Evolutionary conservation across 2,888 invertebrate species (phyloP).

Genomic region (Campaea margaritaria): DNA sequence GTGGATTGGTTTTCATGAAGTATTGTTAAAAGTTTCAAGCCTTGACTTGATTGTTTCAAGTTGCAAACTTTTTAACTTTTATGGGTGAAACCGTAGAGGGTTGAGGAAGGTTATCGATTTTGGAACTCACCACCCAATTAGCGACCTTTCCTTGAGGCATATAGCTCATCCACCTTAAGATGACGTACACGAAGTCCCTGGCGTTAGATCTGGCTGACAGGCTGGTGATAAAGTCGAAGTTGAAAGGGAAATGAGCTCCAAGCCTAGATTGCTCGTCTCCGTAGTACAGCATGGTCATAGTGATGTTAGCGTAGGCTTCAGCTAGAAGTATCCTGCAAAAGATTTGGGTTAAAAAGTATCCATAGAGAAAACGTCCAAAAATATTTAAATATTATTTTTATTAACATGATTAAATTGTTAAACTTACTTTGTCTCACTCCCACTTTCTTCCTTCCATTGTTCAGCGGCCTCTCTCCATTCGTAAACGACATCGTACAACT

Average conservation of each 20-base stretch:
- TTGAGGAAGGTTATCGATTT: not conserved
- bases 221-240: slow-evolving; percentile 86
- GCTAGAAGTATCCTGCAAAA: slow-evolving; percentile 82
- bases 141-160: slow-evolving; percentile 85
- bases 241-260: slow-evolving; percentile 88
- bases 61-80: too few relatives aligned
- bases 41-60: not conserved
- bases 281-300: slow-evolving; percentile 86
- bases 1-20: not conserved
- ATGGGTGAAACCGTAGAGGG: too few relatives aligned
- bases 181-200: slow-evolving; percentile 74
- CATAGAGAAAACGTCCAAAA: not conserved
- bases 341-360: not conserved
- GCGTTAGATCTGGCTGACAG: slow-evolving; percentile 76
- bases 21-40: not conserved
- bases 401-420: slow-evolving; percentile 32
- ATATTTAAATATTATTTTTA: not conserved
- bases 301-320: slow-evolving; percentile 85
- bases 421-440: slow-evolving; percentile 70
- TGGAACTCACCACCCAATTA: slow-evolving; percentile 87
- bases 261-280: slow-evolving; percentile 68
- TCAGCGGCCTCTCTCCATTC: slow-evolving; percentile 82
- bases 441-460: slow-evolving; percentile 74
- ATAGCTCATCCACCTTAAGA: slow-evolving; percentile 85
- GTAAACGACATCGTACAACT: slow-evolving; percentile 82